Percentiles rank a stretch among this genome's conserved stretches.
These are phyloP conservation scores for Hipposideros armiger DNA, from an alignment of 2,113 vertebrate species.

Conservation along the genomic window DNA sequence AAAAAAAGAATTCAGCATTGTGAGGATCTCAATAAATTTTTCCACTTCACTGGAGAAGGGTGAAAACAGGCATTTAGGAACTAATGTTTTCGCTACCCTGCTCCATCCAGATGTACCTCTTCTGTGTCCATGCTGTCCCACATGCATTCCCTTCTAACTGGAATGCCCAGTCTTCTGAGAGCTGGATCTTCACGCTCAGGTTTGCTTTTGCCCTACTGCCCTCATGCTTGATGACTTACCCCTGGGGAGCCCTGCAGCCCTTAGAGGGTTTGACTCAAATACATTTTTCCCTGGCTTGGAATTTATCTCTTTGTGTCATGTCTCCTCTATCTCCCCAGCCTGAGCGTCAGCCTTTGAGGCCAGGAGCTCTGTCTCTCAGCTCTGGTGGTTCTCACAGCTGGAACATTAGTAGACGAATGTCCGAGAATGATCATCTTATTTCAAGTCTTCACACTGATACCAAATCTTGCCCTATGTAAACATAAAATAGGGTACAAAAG, in stretches of 20 bases:
- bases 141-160: neutral
- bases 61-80: neutral
- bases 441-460: neutral
- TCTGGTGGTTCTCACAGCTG: neutral
- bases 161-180: neutral
- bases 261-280: neutral
- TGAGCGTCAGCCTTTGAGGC: neutral
- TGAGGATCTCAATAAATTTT: neutral
- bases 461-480: neutral
- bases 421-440: neutral
- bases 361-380: neutral
- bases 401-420: neutral
- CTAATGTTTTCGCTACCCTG: neutral
- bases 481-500: neutral
- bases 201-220: slow-evolving; percentile 30
- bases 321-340: neutral
- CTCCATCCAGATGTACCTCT: neutral
- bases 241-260: neutral
- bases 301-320: neutral
- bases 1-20: neutral
- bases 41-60: neutral
- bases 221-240: neutral
- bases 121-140: neutral
- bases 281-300: neutral
- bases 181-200: neutral